A percentile compares a stretch with the other conserved stretches of the same genome.
phyloP scores from a whole-genome alignment of 1,140 invertebrate genomes.

The Caenorhabditis tropicalis region DNA sequence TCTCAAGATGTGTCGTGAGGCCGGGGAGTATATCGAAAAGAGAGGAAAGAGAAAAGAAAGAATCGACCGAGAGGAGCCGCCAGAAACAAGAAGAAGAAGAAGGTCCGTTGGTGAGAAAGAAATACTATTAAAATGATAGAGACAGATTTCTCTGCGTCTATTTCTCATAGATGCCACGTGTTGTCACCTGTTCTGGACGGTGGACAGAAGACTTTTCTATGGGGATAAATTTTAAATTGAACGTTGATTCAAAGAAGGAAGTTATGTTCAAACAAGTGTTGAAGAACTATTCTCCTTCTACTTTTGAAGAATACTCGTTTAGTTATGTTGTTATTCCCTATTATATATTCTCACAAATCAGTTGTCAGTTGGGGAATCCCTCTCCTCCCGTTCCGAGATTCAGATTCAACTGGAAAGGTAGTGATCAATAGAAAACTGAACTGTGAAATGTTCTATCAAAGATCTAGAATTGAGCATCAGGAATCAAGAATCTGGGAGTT shows the following conservation, averaged over 20 bases:
- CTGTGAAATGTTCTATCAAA: too few relatives aligned
- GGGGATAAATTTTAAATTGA: background rate
- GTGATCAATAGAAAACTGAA: too few relatives aligned
- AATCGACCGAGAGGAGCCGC: conserved; percentile 13
- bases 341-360: too few relatives aligned
- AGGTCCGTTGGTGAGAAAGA: background rate
- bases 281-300: too few relatives aligned
- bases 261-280: too few relatives aligned
- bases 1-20: conserved; percentile 8
- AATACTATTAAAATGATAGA: background rate
- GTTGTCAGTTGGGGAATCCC: too few relatives aligned
- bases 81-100: conserved; percentile 30
- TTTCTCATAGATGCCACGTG: background rate
- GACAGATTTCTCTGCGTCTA: background rate
- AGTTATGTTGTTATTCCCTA: too few relatives aligned
- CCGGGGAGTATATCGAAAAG: conserved; percentile 14
- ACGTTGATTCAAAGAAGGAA: background rate
- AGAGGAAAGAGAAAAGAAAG: conserved; percentile 13
- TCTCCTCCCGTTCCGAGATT: too few relatives aligned
- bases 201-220: background rate
- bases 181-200: conserved; percentile 33
- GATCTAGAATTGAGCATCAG: background rate
- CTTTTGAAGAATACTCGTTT: too few relatives aligned
- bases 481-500: background rate
- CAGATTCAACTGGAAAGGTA: too few relatives aligned